A percentile compares a stretch with the other conserved stretches of the same genome.
Conservation (phyloP, 1,140 invertebrate genomes). For the Hylaeus volcanicus region DNA sequence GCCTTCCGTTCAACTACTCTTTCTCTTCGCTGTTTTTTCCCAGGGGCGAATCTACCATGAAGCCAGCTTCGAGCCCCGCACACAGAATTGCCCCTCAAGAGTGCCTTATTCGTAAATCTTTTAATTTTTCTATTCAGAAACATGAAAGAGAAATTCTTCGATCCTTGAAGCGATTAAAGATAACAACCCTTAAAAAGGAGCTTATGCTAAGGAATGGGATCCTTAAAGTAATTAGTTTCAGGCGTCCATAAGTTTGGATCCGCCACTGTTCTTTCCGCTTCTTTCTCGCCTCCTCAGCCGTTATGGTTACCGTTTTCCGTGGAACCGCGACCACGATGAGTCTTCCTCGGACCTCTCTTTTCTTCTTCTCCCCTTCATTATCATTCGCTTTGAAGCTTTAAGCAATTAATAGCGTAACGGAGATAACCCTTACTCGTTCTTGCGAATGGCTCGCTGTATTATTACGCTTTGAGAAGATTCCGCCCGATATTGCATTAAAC, state of each 20-base stretch:
- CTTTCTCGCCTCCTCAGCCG: conserved; percentile 19
- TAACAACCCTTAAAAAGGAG: too few relatives aligned
- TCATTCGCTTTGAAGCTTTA: conserved; percentile 26
- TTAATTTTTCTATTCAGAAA: too few relatives aligned
- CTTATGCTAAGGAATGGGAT: too few relatives aligned
- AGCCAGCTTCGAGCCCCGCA: too few relatives aligned
- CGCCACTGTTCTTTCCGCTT: background rate
- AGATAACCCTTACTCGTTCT: conserved; percentile 32
- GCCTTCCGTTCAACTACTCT: background rate
- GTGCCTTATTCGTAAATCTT: too few relatives aligned
- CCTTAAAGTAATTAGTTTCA: too few relatives aligned
- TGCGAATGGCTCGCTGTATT: conserved; percentile 12
- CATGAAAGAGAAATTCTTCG: too few relatives aligned
- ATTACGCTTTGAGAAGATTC: conserved; percentile 5
- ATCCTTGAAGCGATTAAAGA: too few relatives aligned
- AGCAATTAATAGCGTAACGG: conserved; percentile 46
- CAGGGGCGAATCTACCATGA: too few relatives aligned
- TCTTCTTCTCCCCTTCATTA: conserved; percentile 8
- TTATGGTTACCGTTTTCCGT: conserved; percentile 49
- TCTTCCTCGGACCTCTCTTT: conserved; percentile 20
- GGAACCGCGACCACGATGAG: conserved; percentile 32
- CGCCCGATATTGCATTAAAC: conserved; percentile 6
- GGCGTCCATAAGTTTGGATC: too few relatives aligned
- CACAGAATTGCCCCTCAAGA: too few relatives aligned
- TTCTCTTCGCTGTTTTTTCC: background rate